Base-by-base conservation (phyloP, 2,797 vertebrate genomes). In the Gymnopithys bicolor region DNA sequence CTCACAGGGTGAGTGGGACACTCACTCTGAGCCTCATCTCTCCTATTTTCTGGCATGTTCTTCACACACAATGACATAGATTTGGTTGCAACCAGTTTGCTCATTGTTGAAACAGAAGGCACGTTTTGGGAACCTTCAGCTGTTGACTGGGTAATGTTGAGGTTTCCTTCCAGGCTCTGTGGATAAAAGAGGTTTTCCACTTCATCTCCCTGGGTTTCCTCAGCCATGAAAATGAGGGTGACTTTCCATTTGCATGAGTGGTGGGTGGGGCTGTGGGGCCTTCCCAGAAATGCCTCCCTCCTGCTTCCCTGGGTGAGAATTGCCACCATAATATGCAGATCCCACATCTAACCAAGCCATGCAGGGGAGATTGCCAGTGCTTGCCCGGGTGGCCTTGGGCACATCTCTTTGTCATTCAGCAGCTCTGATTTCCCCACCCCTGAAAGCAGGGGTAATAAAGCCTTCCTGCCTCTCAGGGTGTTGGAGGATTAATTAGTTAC, bases 341-440 rank as follows among this genome's bases (percentile, higher is more conserved):
- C 48, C 80, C 83, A 45, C 87, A 73, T 81, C 62, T 4, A 37
- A 9, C 43, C 53, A 11, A 59, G 49, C 45, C 49, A 67, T 79
- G 70, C 51, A 2, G 19, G 19, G 32, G 83, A 88, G 87, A 25
- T 71, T 94, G 92, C 71, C 41, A 13, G 1, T 13, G 88, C 83
- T 89, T 89, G 67, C 82, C 85, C 92, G 59, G 76, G 80, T 94
- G 91, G 94, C 93, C 94, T 79, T 82, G 83, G 91, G 94, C 94
- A 82, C 85, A 78, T 93, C 60, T 93, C 94, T 95, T 91, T 95
- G 94, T 96, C 92, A 90, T 92, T 95, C 88, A 93, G 81, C 86
- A 46, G 60, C 76, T 94, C 94, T 46, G 92, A 55, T 94, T 93
- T 96, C 94, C 73, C 84, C 92, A 87, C 67, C 88, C 49, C 89